Base-by-base conservation (phyloP, 2,888 invertebrate species). In the Andrena bicolor region DNA sequence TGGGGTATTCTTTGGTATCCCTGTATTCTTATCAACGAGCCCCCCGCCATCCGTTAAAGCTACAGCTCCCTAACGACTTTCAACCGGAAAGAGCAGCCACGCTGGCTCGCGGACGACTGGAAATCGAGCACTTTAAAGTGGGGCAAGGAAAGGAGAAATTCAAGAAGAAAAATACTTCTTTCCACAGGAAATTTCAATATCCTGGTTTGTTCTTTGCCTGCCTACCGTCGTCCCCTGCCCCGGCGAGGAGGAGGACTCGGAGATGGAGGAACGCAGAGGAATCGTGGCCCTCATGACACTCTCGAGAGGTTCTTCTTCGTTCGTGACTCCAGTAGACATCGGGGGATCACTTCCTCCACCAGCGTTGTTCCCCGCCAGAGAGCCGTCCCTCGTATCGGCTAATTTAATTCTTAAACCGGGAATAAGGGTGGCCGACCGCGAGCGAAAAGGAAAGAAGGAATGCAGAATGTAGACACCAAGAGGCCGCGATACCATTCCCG, bases 261-360 rank as follows among this genome's bases (percentile, higher is more conserved):
- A 32, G 49, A 35, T 10, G n/a, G 32, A 20, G 49, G 26, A 16
- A 51, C 66, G 65, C 32, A 10, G 49, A 13, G 61, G 85, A 74
- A 76, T 82, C 78, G 73, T 61, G 75, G 79, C 74, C 74, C 87
- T 85, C 82, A 74, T 85, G 85, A 81, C 85, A 88, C 89, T 83
- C 87, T 88, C 88, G 83, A 88, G 87, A 85, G 88, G 83, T 83
- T 86, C 87, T 82, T 84, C 82, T 84, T 82, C 85, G 89, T 90
- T 89, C 90, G 90, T 91, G 92, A 91, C 91, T 91, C 83, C 79
- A 87, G 85, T 90, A 89, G 92, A 91, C 88, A 94, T 92, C 93
- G 91, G 90, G 91, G 92, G 93, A 94, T 91, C 90, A 89, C 89
- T 89, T 90, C 75, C 83, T 75, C 83, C 82, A 63, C 64, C 73